phyloP scores from a whole-genome alignment of 2,888 invertebrate species.

The Cheilosia impressa region DNA sequence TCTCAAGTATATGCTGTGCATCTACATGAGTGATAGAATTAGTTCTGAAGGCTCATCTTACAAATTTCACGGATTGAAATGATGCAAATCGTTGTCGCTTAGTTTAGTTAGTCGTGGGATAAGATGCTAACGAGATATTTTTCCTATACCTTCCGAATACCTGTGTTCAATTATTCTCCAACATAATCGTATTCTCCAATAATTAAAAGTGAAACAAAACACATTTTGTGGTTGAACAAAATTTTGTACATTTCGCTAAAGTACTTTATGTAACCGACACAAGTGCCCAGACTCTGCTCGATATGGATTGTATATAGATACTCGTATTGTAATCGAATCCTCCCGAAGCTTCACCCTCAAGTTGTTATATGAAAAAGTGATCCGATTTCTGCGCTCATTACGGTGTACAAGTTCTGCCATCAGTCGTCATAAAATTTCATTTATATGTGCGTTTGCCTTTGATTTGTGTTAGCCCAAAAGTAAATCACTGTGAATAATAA shows the following conservation, averaged over 20 bases:
- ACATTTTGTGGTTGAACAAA: neutral
- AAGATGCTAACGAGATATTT: slow-evolving; percentile 62
- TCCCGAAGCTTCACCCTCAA: neutral
- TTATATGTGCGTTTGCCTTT: slow-evolving; percentile 17
- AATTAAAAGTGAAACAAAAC: neutral
- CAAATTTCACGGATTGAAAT: slow-evolving; percentile 74
- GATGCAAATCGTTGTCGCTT: slow-evolving; percentile 69
- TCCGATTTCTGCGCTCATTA: slow-evolving; percentile 36
- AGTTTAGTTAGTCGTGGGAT: slow-evolving; percentile 64
- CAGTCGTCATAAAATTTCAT: slow-evolving; percentile 3
- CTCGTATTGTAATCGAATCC: slow-evolving; percentile 36
- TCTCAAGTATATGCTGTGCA: slow-evolving; percentile 27
- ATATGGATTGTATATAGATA: slow-evolving; percentile 21
- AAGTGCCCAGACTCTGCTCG: slow-evolving; percentile 23
- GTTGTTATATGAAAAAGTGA: slow-evolving; percentile 30
- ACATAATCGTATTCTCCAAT: neutral
- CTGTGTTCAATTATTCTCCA: slow-evolving; percentile 10
- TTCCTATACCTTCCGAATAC: neutral
- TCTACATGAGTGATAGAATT: slow-evolving; percentile 74
- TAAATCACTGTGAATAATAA: slow-evolving; percentile 29
- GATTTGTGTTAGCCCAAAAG: slow-evolving; percentile 33
- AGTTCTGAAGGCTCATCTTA: slow-evolving; percentile 78
- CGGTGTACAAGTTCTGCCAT: slow-evolving; percentile 16
- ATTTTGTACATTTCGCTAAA: slow-evolving; percentile 21
- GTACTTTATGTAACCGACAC: slow-evolving; percentile 44